A percentile compares a stretch with the other conserved stretches of the same genome.
Conservation (phyloP, 2,888 invertebrate genomes). For the Synergus laeviventris region DNA sequence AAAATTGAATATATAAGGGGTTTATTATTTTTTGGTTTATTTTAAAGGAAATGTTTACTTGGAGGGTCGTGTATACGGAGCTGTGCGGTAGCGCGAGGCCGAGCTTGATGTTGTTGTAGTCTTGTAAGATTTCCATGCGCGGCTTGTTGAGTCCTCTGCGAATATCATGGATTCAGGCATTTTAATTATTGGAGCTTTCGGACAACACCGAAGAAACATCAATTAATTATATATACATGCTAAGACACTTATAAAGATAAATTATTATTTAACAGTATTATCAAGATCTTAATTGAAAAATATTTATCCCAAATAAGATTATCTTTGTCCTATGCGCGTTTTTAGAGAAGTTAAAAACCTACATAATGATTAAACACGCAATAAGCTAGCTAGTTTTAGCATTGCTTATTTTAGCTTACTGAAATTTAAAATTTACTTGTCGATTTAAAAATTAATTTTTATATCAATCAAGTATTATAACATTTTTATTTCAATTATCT, state of each 20-base stretch:
- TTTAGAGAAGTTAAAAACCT: conserved; percentile 3
- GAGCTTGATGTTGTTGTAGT: conserved; percentile 77
- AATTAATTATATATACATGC: conserved; percentile 11
- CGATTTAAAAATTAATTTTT: not conserved
- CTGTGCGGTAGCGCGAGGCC: conserved; percentile 79
- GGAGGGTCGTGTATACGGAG: conserved; percentile 79
- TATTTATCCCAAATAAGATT: conserved; percentile 26
- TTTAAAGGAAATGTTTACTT: conserved; percentile 74
- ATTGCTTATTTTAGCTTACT: conserved; percentile 4
- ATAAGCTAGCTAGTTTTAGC: not conserved
- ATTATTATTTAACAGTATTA: conserved; percentile 12
- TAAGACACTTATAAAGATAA: conserved; percentile 14
- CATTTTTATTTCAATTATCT: not conserved
- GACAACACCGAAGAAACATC: conserved; percentile 43
- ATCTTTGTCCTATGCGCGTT: conserved; percentile 20
- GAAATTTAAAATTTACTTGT: not conserved
- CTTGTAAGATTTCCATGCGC: conserved; percentile 80
- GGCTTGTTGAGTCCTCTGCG: conserved; percentile 78
- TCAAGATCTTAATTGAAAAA: not conserved
- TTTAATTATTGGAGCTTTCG: conserved; percentile 59
- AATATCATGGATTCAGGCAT: conserved; percentile 73
- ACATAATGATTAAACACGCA: conserved; percentile 16
- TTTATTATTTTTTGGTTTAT: conserved; percentile 31
- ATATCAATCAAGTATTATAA: not conserved
- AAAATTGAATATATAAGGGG: conserved; percentile 44